Evolutionary conservation across 1,140 invertebrate genomes (phyloP), one percentile per base, ranked within the genome.

Genomic region (Leptopilina boulardi): DNA sequence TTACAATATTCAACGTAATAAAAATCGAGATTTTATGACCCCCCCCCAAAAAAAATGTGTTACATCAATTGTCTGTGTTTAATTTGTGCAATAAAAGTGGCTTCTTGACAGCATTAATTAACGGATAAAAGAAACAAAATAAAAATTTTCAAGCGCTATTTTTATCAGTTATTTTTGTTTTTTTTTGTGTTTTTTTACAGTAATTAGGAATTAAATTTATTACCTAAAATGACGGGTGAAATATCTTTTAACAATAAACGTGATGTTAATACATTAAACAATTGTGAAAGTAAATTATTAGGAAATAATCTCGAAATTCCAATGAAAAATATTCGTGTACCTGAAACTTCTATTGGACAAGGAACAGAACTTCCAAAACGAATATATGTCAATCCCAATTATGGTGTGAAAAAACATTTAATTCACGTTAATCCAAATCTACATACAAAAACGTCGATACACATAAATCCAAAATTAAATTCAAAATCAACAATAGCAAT

Each of bases 381-480:
- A 71, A 77, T 85, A 66, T 84, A 87, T 26, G 80, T 88, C 1
- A 88, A 88, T 77, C 87, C 85, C 5, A 82, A 85, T 72, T 86
- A 87, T 76, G 77, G 70, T 70, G 77, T 30, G 21, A 56, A 80
- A 13, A 77, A 81, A 19, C 21, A 79, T 15, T 74, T 74, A 19
- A 87, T 86, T 76, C 84, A 85, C 34, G 81, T 88, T 23, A 87
- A 87, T 76, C 85, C 86, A 8, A 51, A 81, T 59, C 83, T 86
- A 78, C 77, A 80, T 59, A 42, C 71, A 9, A 84, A 83, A 54
- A 66, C 77, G 26, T 41, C 70, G 30, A 82, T 81, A 11, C 59
- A 83, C 23, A 3, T 82, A 19, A 78, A 51, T 51, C 47, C 41
- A 8, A 30, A 73, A 2, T 15, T 54, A 11, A 71, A 71, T 47